These are phyloP conservation scores for Spodoptera picta DNA, from an alignment of 2,888 invertebrate genomes.

Conservation along the genomic window DNA sequence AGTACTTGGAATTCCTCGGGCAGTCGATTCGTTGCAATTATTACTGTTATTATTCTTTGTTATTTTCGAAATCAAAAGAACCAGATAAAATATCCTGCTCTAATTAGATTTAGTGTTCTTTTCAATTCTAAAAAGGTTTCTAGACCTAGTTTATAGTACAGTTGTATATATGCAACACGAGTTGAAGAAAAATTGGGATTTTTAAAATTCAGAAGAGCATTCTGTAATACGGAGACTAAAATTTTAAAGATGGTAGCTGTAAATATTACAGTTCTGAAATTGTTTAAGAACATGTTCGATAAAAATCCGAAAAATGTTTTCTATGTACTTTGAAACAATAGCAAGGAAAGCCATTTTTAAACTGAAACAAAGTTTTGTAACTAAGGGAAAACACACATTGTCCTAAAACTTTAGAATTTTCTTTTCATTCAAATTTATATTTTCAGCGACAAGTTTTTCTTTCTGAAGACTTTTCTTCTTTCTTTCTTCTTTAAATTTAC, in stretches of 20 bases:
- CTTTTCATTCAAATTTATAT: conserved; percentile 6
- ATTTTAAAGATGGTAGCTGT: no score
- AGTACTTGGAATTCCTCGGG: neutral
- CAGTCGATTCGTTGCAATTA: neutral
- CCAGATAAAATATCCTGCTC: neutral
- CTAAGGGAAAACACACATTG: conserved; percentile 8
- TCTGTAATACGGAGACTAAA: no score
- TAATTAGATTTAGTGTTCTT: no score
- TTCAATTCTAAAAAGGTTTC: no score
- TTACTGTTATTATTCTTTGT: neutral
- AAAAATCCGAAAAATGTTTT: no score
- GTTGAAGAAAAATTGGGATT: no score
- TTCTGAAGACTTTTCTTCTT: no score
- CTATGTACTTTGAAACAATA: neutral
- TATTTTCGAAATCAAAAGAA: neutral
- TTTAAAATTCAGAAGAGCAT: no score
- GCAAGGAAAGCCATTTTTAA: neutral
- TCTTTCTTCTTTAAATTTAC: conserved; percentile 21
- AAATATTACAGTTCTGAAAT: no score
- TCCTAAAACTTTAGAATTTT: neutral
- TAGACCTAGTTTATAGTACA: no score
- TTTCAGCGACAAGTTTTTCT: conserved; percentile 5
- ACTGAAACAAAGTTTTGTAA: neutral
- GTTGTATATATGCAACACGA: no score
- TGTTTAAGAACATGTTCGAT: no score